phyloP scores from a whole-genome alignment of 2,797 vertebrate species.

The Menidia menidia region DNA sequence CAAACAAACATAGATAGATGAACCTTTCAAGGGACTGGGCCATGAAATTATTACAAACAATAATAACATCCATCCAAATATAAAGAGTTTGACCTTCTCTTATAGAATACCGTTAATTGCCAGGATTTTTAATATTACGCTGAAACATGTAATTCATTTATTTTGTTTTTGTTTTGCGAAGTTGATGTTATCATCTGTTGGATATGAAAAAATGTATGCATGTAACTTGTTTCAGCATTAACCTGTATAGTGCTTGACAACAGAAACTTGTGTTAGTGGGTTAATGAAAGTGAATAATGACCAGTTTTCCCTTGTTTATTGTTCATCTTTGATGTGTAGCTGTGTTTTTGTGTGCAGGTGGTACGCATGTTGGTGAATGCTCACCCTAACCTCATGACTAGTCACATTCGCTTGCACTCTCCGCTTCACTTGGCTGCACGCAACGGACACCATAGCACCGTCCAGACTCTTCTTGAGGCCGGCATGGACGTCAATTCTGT shows the following conservation, averaged over 20 bases:
- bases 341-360: constrained; percentile 74
- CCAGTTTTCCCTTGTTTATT: neutral
- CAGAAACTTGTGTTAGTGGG: neutral
- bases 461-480: constrained; percentile 90
- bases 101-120: neutral
- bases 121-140: constrained; percentile 11
- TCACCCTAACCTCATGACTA: constrained; percentile 93
- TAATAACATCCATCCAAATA: constrained; percentile 9
- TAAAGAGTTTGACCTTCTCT: neutral
- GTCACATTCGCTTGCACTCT: constrained; percentile 89
- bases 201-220: too few relatives aligned
- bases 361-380: constrained; percentile 93
- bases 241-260: too few relatives aligned
- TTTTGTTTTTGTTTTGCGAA: neutral
- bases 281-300: neutral
- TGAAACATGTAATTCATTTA: neutral
- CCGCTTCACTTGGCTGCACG: constrained; percentile 94
- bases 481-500: constrained; percentile 96
- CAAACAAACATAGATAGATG: constrained; percentile 7
- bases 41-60: constrained; percentile 34
- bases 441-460: constrained; percentile 92
- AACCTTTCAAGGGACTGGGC: constrained; percentile 11
- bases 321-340: constrained; percentile 1
- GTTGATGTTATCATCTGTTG: neutral
- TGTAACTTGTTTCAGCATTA: too few relatives aligned